Evolutionary conservation across 2,888 invertebrate genomes (phyloP).

Genomic region (Cryptus armator): DNA sequence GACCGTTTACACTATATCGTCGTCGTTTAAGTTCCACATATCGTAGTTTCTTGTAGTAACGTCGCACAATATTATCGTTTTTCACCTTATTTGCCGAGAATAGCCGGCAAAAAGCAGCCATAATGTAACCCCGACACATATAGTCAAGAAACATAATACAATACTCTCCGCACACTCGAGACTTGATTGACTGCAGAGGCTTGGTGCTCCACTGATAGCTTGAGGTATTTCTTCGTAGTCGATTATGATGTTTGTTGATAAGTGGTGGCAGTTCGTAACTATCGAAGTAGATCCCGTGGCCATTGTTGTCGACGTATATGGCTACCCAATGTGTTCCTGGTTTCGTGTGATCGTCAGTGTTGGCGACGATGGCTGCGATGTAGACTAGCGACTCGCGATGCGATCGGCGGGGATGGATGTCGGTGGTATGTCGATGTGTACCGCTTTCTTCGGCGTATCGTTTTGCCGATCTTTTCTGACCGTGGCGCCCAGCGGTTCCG

Average conservation of each 20-base stretch:
- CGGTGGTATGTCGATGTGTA: too few relatives aligned
- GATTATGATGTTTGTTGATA: conserved; percentile 7
- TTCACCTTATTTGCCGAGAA: not conserved
- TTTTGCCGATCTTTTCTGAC: too few relatives aligned
- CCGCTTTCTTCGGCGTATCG: too few relatives aligned
- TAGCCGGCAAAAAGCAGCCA: not conserved
- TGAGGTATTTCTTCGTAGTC: not conserved
- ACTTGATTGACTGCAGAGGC: conserved; percentile 3
- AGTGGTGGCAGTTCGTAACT: conserved; percentile 59
- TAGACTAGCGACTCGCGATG: conserved; percentile 49
- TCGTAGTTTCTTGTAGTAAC: not conserved
- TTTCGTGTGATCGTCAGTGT: conserved; percentile 61
- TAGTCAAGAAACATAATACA: conserved; percentile 44
- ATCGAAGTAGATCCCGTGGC: conserved; percentile 55
- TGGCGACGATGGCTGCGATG: conserved; percentile 50
- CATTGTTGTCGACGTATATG: conserved; percentile 43
- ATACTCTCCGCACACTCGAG: conserved; percentile 9
- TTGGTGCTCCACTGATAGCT: conserved; percentile 16
- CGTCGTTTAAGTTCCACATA: not conserved
- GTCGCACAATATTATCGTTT: conserved; percentile 12
- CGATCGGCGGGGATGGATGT: conserved; percentile 11
- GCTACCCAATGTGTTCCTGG: conserved; percentile 66
- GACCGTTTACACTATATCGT: not conserved
- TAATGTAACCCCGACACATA: conserved; percentile 10
- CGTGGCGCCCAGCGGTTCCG: too few relatives aligned